Base-by-base conservation (phyloP, 92 coral and sea anemone genomes). In the Zoanthus solanderi region DNA sequence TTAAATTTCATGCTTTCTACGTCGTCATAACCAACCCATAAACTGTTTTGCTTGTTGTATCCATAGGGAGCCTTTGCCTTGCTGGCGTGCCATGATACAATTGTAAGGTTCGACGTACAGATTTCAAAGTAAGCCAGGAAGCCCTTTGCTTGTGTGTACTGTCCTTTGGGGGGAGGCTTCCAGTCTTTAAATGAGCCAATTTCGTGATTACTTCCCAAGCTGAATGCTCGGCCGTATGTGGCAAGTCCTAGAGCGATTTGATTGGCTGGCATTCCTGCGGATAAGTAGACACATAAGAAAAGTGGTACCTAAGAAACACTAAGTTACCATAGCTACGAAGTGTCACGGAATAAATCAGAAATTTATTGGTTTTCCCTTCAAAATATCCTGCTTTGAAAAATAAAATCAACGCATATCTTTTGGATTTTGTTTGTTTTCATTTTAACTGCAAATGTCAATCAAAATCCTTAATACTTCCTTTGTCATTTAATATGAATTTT, bases 211-310 rank as follows among this genome's bases (percentile, higher is more conserved):
- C 84, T 28, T 23, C 88, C 88, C 83, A 91, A 88, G 29, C 93
- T 85, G 79, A 90, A 90, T 65, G 93, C 93, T 13, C 97, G 93
- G 8, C 97, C 97, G 82, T 94, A 94, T 5, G 97, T 94, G 0
- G 67, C 97, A 16, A 94, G 90, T 3, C 98, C 98, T 52, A 94
- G 98, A 16, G 90, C 98, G 16, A 94, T 94, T 90, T 94, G 89
- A 72, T 87, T 90, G 61, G 98, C 95, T 65, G 98, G 98, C 98
- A 94, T 94, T 78, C 98, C 98, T 71, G 91, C 82, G 28, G 50
- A 61, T 37, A n/a, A 80, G 16, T 37, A 37, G 42, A 32, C 45
- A 80, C 56, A 54, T 42, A 1, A 6, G 3, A 16, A 63, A 16
- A 5, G 23, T 63, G 7, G 29, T 23, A 13, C 5, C 67, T 13